phyloP scores from a whole-genome alignment of 2,797 vertebrate genomes.

The Bradypodion pumilum region DNA sequence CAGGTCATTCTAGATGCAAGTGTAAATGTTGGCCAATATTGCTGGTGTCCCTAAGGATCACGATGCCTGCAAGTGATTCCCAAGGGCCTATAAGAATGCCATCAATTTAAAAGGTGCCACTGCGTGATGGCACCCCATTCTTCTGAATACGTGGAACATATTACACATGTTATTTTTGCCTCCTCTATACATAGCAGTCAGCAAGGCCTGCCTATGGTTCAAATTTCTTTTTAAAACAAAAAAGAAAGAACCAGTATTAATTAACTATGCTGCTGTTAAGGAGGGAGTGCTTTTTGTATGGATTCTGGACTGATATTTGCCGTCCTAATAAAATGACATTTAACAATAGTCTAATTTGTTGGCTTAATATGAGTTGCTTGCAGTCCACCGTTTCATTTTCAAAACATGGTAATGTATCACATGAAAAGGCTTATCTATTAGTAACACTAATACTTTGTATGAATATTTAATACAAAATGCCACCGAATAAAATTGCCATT shows the following conservation, averaged over 20 bases:
- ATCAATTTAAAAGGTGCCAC: too few species aligned
- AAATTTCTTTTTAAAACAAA: not conserved
- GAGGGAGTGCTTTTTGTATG: not conserved
- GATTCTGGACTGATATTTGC: not conserved
- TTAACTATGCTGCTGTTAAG: not conserved
- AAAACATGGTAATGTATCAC: slow-evolving; percentile 58
- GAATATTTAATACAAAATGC: slow-evolving; percentile 69
- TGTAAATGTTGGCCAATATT: too few species aligned
- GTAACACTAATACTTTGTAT: slow-evolving; percentile 58
- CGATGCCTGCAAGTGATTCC: too few species aligned
- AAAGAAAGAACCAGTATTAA: accelerated
- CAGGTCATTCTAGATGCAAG: not conserved
- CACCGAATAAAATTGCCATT: slow-evolving; percentile 64
- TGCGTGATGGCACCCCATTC: too few species aligned
- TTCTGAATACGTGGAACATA: too few species aligned
- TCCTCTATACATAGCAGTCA: not conserved
- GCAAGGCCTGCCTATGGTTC: not conserved
- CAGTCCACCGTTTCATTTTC: slow-evolving; percentile 43
- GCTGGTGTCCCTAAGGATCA: too few species aligned
- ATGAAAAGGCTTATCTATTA: slow-evolving; percentile 58
- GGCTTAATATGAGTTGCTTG: slow-evolving; percentile 44
- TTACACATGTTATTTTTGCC: too few species aligned
- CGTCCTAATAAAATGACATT: slow-evolving; percentile 20
- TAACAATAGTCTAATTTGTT: slow-evolving; percentile 26
- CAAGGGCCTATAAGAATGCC: too few species aligned